phyloP scores from a whole-genome alignment of 1,140 invertebrate species.

The Steinernema feltiae region DNA sequence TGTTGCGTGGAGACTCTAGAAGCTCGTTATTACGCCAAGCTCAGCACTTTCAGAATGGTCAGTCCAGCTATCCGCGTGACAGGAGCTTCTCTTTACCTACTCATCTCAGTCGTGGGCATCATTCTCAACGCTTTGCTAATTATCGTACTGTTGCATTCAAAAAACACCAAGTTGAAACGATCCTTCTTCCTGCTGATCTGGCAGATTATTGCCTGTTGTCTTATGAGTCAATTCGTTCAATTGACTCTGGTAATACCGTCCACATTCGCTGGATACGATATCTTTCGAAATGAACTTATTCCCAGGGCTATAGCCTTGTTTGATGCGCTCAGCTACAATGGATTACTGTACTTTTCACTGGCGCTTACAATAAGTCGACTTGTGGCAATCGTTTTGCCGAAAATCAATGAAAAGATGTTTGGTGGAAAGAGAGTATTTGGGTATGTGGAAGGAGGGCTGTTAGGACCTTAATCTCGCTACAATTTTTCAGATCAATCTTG shows the following conservation, averaged over 20 bases:
- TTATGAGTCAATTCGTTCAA: background rate
- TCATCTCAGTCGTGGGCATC: background rate
- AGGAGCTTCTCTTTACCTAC: background rate
- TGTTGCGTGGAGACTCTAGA: too few species aligned
- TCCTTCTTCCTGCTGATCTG: background rate
- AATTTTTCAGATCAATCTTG: background rate
- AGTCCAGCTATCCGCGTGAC: too few species aligned
- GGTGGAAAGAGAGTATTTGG: background rate
- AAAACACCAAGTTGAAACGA: background rate
- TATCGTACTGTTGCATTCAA: background rate
- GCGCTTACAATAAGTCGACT: background rate
- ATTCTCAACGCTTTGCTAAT: background rate
- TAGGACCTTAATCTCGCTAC: background rate
- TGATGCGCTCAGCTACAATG: background rate
- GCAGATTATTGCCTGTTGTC: background rate
- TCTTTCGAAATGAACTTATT: background rate
- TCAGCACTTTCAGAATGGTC: too few species aligned
- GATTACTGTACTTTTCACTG: background rate
- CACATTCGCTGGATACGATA: background rate
- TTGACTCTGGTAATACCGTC: background rate
- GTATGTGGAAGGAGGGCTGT: background rate
- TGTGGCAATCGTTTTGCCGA: background rate
- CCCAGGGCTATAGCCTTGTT: background rate
- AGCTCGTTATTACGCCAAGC: too few species aligned
- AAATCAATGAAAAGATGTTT: background rate